phyloP scores from a whole-genome alignment of 2,797 vertebrate genomes.

The Dryobates pubescens region DNA sequence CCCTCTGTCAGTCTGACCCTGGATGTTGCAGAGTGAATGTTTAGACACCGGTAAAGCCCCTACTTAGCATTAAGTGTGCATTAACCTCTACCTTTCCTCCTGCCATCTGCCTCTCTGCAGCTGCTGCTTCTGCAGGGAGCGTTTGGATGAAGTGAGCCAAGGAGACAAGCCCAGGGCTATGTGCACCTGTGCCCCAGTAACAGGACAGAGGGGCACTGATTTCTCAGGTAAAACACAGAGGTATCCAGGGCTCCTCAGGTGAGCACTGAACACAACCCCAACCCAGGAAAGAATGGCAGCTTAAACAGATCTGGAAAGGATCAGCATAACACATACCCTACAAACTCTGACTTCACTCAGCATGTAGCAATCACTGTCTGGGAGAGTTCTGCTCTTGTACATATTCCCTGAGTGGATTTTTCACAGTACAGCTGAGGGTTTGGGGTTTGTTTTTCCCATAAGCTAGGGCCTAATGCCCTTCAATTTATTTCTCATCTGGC shows the following conservation, averaged over 20 bases:
- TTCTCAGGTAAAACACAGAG: constrained; percentile 23
- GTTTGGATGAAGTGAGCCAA: background rate
- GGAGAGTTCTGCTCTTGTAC: background rate
- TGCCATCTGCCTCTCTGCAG: background rate
- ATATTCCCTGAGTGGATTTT: constrained; percentile 15
- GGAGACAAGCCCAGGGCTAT: background rate
- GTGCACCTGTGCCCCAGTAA: background rate
- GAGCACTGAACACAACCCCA: background rate
- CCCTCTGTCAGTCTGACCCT: background rate
- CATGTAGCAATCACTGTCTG: constrained; percentile 55
- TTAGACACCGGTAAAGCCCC: background rate
- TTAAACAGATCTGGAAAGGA: background rate
- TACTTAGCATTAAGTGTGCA: background rate
- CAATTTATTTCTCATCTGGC: background rate
- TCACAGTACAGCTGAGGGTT: background rate
- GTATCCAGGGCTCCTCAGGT: background rate
- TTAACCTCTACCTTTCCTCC: background rate
- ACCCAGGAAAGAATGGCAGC: constrained; percentile 55
- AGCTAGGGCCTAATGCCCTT: constrained; percentile 46
- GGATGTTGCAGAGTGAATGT: background rate
- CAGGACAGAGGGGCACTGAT: background rate
- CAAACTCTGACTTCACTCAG: background rate
- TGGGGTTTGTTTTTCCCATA: constrained; percentile 1
- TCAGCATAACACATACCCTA: background rate
- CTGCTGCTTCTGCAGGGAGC: background rate